Evolutionary conservation across 1,140 invertebrate species (phyloP).

Genomic region (Microvelia longipes): DNA sequence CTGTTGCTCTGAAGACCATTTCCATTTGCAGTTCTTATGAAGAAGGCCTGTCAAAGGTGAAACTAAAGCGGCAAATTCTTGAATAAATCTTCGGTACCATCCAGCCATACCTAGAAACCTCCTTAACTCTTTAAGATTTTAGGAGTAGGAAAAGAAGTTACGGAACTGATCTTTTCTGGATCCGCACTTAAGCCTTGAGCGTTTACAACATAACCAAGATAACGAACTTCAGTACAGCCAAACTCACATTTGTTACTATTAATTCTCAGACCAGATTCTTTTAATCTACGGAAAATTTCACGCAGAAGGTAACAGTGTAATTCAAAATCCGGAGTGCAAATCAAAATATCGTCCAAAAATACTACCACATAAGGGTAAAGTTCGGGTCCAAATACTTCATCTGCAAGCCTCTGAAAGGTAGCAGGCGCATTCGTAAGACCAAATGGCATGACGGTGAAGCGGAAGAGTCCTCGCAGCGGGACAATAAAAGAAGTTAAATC

Average conservation of each 20-base stretch:
- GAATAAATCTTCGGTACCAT: constrained; percentile 29
- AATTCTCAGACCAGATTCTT: constrained; percentile 21
- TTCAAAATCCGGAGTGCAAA: constrained; percentile 17
- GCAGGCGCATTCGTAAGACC: constrained; percentile 13
- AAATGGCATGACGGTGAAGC: not conserved
- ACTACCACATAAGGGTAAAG: constrained; percentile 8
- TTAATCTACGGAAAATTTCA: constrained; percentile 18
- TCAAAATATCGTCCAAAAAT: constrained; percentile 26
- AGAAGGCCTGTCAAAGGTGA: constrained; percentile 21
- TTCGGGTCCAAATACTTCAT: constrained; percentile 2
- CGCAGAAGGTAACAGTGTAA: constrained; percentile 20
- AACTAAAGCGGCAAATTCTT: constrained; percentile 24
- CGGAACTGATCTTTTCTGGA: constrained; percentile 25
- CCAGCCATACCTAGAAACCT: constrained; percentile 23
- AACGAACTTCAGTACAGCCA: constrained; percentile 22
- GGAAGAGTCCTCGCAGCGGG: not conserved
- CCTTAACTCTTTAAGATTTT: constrained; percentile 13
- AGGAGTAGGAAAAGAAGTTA: constrained; percentile 23
- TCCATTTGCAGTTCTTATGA: not conserved
- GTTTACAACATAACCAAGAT: constrained; percentile 27
- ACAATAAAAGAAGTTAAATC: not conserved
- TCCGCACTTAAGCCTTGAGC: constrained; percentile 25
- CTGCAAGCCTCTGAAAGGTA: constrained; percentile 9
- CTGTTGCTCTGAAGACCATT: not conserved
- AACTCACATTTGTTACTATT: constrained; percentile 28